A percentile compares a stretch with the other conserved stretches of the same genome.
These are phyloP conservation scores for Neolamprologus sp. DNA, from an alignment of 2,113 vertebrate genomes.

Conservation along the genomic window DNA sequence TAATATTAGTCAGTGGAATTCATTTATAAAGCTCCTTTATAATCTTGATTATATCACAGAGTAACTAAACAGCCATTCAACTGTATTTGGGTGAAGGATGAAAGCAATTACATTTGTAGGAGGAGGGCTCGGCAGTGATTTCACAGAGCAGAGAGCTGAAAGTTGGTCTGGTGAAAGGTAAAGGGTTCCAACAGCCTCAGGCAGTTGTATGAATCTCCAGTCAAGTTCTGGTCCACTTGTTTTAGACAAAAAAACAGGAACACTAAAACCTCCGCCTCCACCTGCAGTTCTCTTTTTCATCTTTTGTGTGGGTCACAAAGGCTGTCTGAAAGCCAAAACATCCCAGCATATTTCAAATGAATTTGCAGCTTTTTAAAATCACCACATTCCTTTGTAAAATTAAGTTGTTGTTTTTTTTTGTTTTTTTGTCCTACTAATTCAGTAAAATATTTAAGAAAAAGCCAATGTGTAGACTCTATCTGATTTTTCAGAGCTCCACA, in stretches of 20 bases:
- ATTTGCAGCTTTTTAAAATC: background rate
- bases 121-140: background rate
- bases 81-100: background rate
- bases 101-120: background rate
- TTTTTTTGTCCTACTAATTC: background rate
- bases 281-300: background rate
- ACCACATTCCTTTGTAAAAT: background rate
- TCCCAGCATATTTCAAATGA: background rate
- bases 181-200: background rate
- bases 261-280: background rate
- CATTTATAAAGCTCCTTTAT: background rate
- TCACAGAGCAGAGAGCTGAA: background rate
- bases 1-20: background rate
- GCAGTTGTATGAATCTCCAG: background rate
- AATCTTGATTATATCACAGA: background rate
- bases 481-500: background rate
- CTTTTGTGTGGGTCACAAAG: background rate
- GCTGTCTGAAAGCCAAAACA: background rate
- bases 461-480: background rate
- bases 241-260: background rate
- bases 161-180: background rate
- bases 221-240: background rate
- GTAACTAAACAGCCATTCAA: background rate
- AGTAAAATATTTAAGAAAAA: background rate
- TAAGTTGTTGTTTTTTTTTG: accelerated